Conservation (phyloP, 2,797 vertebrate genomes). For the Gymnoscopelus microlampas region DNA sequence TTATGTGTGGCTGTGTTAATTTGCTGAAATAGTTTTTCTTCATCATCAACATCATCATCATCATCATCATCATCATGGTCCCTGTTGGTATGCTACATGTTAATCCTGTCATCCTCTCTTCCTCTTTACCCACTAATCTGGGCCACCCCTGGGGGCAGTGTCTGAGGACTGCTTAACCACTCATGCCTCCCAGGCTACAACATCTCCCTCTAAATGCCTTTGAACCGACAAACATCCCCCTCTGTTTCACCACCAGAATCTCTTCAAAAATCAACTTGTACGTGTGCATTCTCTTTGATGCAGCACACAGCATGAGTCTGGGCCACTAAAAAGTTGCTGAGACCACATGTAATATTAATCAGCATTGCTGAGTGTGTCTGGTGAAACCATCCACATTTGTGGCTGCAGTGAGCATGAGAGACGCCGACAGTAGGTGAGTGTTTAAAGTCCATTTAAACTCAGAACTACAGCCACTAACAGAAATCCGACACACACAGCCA, state of each 20-base stretch:
- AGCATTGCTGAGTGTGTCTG: constrained; percentile 45
- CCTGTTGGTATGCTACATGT: constrained; percentile 65
- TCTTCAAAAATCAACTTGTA: constrained; percentile 69
- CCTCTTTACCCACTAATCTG: constrained; percentile 48
- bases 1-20: constrained; percentile 66
- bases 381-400: constrained; percentile 35
- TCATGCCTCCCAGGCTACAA: constrained; percentile 65
- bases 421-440: constrained; percentile 4
- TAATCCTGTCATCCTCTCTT: constrained; percentile 60
- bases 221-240: constrained; percentile 76
- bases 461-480: constrained; percentile 5
- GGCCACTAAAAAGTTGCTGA: constrained; percentile 71
- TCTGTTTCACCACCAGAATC: constrained; percentile 60
- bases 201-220: constrained; percentile 71
- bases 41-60: constrained; percentile 64
- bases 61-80: constrained; percentile 64
- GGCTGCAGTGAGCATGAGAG: constrained; percentile 14
- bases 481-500: not conserved
- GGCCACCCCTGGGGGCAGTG: constrained; percentile 61
- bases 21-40: constrained; percentile 70
- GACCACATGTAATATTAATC: constrained; percentile 78
- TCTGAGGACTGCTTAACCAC: constrained; percentile 59
- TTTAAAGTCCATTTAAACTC: constrained; percentile 25
- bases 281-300: constrained; percentile 81
- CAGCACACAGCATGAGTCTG: constrained; percentile 62